Conservation (phyloP, 1,140 invertebrate genomes). For the Brachystomella parvula region DNA sequence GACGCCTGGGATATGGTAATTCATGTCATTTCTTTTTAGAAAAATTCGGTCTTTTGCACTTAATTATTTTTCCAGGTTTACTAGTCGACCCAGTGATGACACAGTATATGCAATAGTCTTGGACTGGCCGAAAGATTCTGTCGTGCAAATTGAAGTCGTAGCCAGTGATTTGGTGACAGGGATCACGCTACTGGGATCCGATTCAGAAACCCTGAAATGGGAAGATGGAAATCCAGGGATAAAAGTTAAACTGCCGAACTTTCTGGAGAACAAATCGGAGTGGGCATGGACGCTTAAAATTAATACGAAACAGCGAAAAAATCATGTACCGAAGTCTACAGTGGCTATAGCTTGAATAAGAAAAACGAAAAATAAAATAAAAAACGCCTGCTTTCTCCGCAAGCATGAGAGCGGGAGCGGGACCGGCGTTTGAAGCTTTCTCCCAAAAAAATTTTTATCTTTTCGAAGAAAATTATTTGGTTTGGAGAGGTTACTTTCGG, state of each 20-base stretch:
- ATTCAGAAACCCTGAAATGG: not conserved
- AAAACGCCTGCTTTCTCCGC: too few relatives aligned
- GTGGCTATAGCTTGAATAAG: too few relatives aligned
- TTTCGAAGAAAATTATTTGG: too few relatives aligned
- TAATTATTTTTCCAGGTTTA: conserved; percentile 49
- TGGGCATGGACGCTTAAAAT: not conserved
- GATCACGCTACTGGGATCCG: not conserved
- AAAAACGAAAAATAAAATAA: too few relatives aligned
- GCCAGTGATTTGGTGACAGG: conserved; percentile 38
- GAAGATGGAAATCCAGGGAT: not conserved
- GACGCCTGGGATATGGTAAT: conserved; percentile 43
- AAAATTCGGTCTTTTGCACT: not conserved
- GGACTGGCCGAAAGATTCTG: conserved; percentile 55
- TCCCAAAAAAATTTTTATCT: too few relatives aligned
- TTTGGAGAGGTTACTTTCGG: too few relatives aligned
- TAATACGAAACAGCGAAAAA: too few relatives aligned
- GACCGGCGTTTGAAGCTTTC: too few relatives aligned
- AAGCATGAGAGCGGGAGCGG: too few relatives aligned
- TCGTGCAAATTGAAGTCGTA: conserved; percentile 47
- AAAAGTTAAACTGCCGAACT: not conserved
- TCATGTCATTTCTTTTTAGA: not conserved
- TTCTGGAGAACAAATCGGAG: not conserved
- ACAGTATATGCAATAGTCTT: conserved; percentile 58
- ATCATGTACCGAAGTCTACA: too few relatives aligned
- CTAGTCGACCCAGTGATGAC: conserved; percentile 45